These are phyloP conservation scores for Proales similis DNA, from an alignment of 1,140 invertebrate genomes.

Conservation along the genomic window DNA sequence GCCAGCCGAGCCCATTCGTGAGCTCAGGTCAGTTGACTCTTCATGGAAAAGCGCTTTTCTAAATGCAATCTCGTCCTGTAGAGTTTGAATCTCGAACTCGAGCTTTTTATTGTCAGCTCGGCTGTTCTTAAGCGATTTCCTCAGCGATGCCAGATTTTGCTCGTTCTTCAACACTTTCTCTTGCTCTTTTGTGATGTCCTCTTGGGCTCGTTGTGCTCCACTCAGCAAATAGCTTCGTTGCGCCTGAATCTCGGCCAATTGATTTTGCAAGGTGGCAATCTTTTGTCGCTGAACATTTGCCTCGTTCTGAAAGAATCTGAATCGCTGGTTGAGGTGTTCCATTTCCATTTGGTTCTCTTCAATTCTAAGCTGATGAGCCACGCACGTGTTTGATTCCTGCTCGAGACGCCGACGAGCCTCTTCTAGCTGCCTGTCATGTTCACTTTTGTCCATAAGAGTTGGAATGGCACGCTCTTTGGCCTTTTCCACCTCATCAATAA, in stretches of 20 bases:
- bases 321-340: constrained; percentile 11
- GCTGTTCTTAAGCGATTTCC: constrained; percentile 14
- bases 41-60: constrained; percentile 29
- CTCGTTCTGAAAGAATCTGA: constrained; percentile 12
- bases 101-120: constrained; percentile 15
- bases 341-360: constrained; percentile 5
- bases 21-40: constrained; percentile 13
- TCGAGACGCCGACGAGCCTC: background rate
- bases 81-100: constrained; percentile 30
- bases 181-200: constrained; percentile 15
- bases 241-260: constrained; percentile 9
- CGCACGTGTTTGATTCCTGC: background rate
- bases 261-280: background rate
- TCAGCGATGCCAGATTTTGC: constrained; percentile 13
- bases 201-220: background rate
- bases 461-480: constrained; percentile 9
- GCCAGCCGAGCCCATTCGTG: no score
- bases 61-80: constrained; percentile 23
- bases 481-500: constrained; percentile 26
- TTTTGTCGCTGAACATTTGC: constrained; percentile 6
- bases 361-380: constrained; percentile 9
- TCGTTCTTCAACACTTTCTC: constrained; percentile 1
- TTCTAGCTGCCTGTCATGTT: background rate
- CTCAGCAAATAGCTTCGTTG: constrained; percentile 17
- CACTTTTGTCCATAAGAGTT: constrained; percentile 8